A percentile compares a stretch with the other conserved stretches of the same genome.
phyloP scores from a whole-genome alignment of 2,797 vertebrate species.

The Gymnothorax reevesii region DNA sequence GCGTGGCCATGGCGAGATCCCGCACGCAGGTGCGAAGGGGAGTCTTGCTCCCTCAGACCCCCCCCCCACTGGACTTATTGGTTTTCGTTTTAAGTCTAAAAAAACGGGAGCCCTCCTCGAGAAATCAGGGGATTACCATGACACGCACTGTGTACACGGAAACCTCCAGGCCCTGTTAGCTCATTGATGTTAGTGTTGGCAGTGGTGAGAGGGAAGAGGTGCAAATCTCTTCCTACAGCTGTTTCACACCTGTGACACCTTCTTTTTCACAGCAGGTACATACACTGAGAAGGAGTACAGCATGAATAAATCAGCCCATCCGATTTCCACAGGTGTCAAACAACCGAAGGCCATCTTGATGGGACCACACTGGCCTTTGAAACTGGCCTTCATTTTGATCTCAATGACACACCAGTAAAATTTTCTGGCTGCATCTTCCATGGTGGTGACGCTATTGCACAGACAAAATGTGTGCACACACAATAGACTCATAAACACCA shows the following conservation, averaged over 20 bases:
- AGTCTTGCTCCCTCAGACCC: not conserved
- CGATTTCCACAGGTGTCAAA: no score
- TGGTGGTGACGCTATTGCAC: no score
- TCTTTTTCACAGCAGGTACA: not conserved
- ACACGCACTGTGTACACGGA: constrained; percentile 33
- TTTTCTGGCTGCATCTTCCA: no score
- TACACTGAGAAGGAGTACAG: not conserved
- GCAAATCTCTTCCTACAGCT: no score
- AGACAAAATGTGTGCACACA: no score
- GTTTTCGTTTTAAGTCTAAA: constrained; percentile 57
- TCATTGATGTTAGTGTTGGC: not conserved
- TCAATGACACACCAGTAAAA: no score
- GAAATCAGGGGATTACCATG: constrained; percentile 67
- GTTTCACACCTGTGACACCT: not conserved
- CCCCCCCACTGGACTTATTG: constrained; percentile 20
- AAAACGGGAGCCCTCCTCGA: constrained; percentile 61
- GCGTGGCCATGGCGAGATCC: not conserved
- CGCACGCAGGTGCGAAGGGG: constrained; percentile 1
- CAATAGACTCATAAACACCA: no score
- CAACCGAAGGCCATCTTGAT: no score
- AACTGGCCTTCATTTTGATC: no score
- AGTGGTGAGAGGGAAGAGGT: no score
- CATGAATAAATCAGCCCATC: not conserved
- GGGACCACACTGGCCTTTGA: no score
- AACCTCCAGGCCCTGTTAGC: not conserved